Percentiles rank a stretch among this genome's conserved stretches.
phyloP scores from a whole-genome alignment of 1,140 invertebrate species.

The Magallana angulata region DNA sequence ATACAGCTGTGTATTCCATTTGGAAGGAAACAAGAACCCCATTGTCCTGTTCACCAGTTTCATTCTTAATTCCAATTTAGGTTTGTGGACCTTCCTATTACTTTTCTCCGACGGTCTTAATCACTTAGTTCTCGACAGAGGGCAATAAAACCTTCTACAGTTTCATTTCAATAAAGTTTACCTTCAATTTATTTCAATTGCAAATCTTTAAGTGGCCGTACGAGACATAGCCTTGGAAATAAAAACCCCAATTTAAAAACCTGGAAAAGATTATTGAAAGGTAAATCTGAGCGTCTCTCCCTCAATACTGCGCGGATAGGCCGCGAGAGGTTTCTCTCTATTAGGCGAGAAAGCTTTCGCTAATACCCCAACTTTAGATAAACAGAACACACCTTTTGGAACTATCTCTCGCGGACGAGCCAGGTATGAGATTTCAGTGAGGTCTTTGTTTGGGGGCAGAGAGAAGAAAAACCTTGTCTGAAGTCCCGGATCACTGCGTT shows the following conservation, averaged over 20 bases:
- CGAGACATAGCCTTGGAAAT: conserved; percentile 35
- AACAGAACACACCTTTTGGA: conserved; percentile 16
- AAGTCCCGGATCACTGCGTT: background rate
- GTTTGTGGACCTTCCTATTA: background rate
- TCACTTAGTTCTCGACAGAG: background rate
- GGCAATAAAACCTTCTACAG: background rate
- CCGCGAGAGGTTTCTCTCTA: background rate
- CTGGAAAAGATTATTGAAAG: conserved; percentile 25
- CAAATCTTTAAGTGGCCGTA: conserved; percentile 30
- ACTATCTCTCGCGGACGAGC: conserved; percentile 2
- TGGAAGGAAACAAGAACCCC: background rate
- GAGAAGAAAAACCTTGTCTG: background rate
- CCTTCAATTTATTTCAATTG: conserved; percentile 22
- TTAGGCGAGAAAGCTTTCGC: conserved; percentile 29
- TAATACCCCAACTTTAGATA: conserved; percentile 31
- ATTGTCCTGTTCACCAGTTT: background rate
- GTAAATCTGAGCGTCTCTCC: conserved; percentile 24
- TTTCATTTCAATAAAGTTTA: conserved; percentile 33
- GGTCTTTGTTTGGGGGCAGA: conserved; percentile 11
- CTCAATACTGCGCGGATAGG: background rate
- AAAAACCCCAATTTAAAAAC: conserved; percentile 31
- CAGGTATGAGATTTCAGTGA: conserved; percentile 37
- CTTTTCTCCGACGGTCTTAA: background rate
- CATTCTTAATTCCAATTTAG: background rate
- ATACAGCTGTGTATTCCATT: conserved; percentile 1